phyloP scores from a whole-genome alignment of 2,797 vertebrate species.

The Vipera latastei region DNA sequence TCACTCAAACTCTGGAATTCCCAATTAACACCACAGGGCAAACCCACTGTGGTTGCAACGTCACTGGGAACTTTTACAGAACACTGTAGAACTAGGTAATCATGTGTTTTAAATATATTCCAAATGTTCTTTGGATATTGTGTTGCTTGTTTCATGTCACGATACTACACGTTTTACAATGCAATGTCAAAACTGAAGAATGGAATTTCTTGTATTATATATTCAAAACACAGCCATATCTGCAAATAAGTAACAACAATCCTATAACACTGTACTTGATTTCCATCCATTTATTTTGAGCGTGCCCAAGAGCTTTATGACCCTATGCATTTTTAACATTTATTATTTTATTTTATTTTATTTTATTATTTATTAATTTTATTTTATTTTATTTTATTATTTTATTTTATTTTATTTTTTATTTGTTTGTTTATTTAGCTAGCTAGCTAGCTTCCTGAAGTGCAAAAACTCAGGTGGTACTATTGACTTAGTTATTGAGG shows the following conservation, averaged over 20 bases:
- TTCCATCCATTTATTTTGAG: background rate
- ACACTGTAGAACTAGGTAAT: background rate
- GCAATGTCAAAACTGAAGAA: background rate
- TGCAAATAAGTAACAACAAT: background rate
- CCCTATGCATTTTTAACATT: background rate
- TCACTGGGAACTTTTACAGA: background rate
- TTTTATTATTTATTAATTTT: background rate
- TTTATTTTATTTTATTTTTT: background rate
- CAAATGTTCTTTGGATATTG: slow-evolving; percentile 15
- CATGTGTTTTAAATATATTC: background rate
- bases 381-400: background rate
- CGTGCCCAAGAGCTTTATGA: background rate
- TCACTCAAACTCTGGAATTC: background rate
- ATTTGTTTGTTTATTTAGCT: background rate
- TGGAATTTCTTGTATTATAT: fast-evolving
- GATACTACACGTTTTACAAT: slow-evolving; percentile 10
- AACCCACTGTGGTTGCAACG: background rate
- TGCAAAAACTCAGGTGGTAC: background rate
- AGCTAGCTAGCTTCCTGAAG: background rate
- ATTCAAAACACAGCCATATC: background rate
- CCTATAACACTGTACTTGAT: background rate
- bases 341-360: background rate
- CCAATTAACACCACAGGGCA: background rate
- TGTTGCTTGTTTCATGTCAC: background rate
- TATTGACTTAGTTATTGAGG: background rate